Evolutionary conservation across 2,797 vertebrate species (phyloP).

Genomic region (Sitta carolinensis): DNA sequence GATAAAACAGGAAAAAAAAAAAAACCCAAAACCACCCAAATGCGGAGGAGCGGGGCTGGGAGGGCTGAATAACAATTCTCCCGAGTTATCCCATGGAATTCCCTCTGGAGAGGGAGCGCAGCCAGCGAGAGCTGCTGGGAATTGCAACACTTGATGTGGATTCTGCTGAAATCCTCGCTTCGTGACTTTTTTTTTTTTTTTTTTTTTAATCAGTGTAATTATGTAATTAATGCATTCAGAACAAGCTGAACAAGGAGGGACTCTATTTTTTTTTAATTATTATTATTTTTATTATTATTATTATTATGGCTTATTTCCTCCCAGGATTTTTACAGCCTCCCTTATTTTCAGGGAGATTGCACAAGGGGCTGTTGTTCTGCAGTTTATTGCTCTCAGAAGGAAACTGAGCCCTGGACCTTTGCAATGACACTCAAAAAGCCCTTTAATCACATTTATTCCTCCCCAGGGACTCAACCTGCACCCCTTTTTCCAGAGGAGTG

Average conservation of each 20-base stretch:
- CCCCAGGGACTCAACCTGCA: not conserved
- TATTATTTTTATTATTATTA: not conserved
- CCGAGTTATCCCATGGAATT: not conserved
- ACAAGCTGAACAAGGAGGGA: not conserved
- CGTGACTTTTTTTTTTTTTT: not conserved
- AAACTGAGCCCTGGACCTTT: not conserved
- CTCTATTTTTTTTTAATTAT: not conserved
- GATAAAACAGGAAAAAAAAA: not conserved
- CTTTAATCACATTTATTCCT: not conserved
- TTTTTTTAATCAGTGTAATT: not conserved
- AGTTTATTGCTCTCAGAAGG: slow-evolving; percentile 1
- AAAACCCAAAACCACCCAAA: not conserved
- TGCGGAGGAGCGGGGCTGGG: not conserved
- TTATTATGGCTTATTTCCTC: not conserved
- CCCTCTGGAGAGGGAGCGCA: not conserved
- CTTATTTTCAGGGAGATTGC: not conserved
- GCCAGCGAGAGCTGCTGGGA: not conserved
- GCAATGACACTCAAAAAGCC: not conserved
- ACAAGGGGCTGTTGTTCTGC: slow-evolving; percentile 8
- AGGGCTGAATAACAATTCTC: not conserved
- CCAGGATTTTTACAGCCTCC: not conserved
- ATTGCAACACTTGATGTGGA: not conserved
- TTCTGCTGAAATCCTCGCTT: not conserved
- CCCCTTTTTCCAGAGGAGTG: not conserved
- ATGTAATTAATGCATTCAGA: not conserved